These are phyloP conservation scores for Drosophila testacea DNA, from an alignment of 2,888 invertebrate species.

Conservation along the genomic window DNA sequence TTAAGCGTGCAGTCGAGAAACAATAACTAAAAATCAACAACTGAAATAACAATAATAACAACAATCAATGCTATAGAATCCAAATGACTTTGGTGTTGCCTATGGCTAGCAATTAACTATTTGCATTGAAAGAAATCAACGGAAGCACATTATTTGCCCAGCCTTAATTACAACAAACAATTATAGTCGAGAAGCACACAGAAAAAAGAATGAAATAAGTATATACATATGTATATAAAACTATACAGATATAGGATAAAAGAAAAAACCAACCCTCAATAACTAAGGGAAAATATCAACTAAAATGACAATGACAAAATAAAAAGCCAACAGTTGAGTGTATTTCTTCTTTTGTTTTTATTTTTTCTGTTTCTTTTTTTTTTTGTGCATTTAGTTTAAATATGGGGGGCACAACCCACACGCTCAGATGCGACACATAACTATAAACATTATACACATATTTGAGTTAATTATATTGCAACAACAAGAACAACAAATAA, in stretches of 20 bases:
- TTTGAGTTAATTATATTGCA: conserved; percentile 77
- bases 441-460: conserved; percentile 77
- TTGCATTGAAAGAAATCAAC: conserved; percentile 80
- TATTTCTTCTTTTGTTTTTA: conserved; percentile 1
- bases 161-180: conserved; percentile 81
- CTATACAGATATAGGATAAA: conserved; percentile 11
- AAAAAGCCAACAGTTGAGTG: conserved; percentile 25
- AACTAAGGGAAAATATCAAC: conserved; percentile 47
- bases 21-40: conserved; percentile 28
- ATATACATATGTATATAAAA: conserved; percentile 38
- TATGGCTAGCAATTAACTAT: conserved; percentile 76
- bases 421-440: conserved; percentile 57
- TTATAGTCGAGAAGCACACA: conserved; percentile 46
- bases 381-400: conserved; percentile 70
- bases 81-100: conserved; percentile 59
- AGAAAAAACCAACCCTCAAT: conserved; percentile 51
- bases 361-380: conserved; percentile 6
- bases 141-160: conserved; percentile 80
- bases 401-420: conserved; percentile 53
- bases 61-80: conserved; percentile 61
- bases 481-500: conserved; percentile 42
- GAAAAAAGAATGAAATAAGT: conserved; percentile 28
- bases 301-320: conserved; percentile 47
- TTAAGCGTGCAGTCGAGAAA: conserved; percentile 29
- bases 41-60: conserved; percentile 29